Evolutionary conservation across 2,797 vertebrate genomes (phyloP).

Genomic region (Danio aesculapii): DNA sequence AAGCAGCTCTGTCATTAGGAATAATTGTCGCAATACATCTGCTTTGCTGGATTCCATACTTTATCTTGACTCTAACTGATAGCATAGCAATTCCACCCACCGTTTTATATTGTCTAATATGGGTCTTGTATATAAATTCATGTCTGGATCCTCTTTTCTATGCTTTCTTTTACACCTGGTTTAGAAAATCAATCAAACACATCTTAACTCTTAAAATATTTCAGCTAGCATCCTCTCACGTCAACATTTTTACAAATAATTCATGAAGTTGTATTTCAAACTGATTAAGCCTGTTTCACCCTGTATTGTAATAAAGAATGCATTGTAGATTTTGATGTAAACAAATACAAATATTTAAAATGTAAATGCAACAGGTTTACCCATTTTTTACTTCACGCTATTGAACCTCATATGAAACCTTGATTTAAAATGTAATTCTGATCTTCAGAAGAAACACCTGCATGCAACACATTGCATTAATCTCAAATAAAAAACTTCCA

Average conservation of each 20-base stretch:
- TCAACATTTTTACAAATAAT: background rate
- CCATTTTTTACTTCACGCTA: too few species aligned
- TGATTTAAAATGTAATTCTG: too few species aligned
- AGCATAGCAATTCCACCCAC: background rate
- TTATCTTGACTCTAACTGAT: background rate
- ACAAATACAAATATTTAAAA: too few species aligned
- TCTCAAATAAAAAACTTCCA: too few species aligned
- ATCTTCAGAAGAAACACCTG: too few species aligned
- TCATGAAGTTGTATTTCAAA: background rate
- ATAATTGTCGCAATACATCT: conserved; percentile 1
- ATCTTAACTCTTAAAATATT: conserved; percentile 1
- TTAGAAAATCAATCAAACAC: conserved; percentile 10
- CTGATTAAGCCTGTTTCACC: too few species aligned
- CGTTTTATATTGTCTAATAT: background rate
- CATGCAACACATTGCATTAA: too few species aligned
- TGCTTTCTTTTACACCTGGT: conserved; percentile 18
- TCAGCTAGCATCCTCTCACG: background rate
- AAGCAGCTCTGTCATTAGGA: conserved; percentile 11
- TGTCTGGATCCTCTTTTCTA: background rate
- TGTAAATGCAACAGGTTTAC: too few species aligned
- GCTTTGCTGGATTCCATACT: conserved; percentile 17
- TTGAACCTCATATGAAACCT: too few species aligned
- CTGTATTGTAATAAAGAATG: too few species aligned
- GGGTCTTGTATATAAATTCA: background rate
- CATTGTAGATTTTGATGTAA: too few species aligned